Evolutionary conservation across 2,113 vertebrate genomes (phyloP).

Genomic region (Perognathus longimembris): DNA sequence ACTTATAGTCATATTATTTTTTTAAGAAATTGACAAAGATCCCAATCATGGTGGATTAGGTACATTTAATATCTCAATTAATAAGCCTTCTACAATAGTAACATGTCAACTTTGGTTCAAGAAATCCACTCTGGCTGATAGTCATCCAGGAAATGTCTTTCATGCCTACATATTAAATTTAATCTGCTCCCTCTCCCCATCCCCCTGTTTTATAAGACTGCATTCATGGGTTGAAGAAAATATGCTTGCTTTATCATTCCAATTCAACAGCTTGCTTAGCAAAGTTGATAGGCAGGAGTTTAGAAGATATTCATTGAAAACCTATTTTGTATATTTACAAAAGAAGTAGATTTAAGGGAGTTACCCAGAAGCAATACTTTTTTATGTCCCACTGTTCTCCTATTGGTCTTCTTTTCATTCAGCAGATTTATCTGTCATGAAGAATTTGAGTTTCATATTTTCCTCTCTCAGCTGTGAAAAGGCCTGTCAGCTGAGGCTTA

Average conservation of each 20-base stretch:
- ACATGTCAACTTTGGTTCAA: slow-evolving; percentile 87
- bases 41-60: slow-evolving; percentile 88
- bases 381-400: slow-evolving; percentile 76
- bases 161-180: slow-evolving; percentile 93
- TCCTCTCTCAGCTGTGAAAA: slow-evolving; percentile 96
- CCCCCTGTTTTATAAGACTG: slow-evolving; percentile 80
- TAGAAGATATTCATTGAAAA: slow-evolving; percentile 79
- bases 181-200: too few relatives aligned
- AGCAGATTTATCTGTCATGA: slow-evolving; percentile 95
- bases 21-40: slow-evolving; percentile 80
- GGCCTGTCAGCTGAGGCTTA: slow-evolving; percentile 98
- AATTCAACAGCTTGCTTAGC: slow-evolving; percentile 78
- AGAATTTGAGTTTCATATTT: slow-evolving; percentile 99
- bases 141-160: slow-evolving; percentile 95
- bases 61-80: slow-evolving; percentile 88
- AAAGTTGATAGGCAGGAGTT: slow-evolving; percentile 77
- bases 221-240: slow-evolving; percentile 83
- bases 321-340: slow-evolving; percentile 80
- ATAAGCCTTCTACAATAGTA: slow-evolving; percentile 89
- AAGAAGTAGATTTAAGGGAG: slow-evolving; percentile 79
- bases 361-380: slow-evolving; percentile 26
- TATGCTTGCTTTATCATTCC: slow-evolving; percentile 76
- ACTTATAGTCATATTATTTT: slow-evolving; percentile 74
- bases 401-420: slow-evolving; percentile 89
- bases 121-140: slow-evolving; percentile 85